Base-by-base conservation (phyloP, 2,113 vertebrate species). In the Psephotus haematonotus region DNA sequence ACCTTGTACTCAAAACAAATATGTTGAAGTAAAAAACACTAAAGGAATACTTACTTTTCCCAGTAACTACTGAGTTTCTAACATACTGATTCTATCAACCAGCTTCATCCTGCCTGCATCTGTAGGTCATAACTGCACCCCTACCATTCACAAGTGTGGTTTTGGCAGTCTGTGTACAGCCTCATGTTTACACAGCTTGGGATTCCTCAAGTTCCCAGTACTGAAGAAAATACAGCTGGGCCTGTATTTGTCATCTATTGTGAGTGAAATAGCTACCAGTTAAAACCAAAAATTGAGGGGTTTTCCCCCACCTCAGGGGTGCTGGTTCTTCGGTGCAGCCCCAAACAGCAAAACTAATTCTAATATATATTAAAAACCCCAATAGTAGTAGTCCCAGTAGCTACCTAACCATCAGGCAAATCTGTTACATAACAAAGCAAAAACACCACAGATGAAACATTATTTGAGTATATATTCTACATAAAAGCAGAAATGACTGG, bases 131-230 rank as follows among this genome's bases (percentile, higher is more conserved):
- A 31, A 27, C 24, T 44, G 16, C 20, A 13, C 17, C 3, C 1
- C 24, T 6, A 11, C 18, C 39, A 46, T 18, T 77, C 55, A 55
- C 4, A 8, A 1, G 6, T 13, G 7, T 2, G 5, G 29, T 33
- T 46, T 25, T 0, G 0, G 27, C 46, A 63, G 39, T 12, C 10
- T 1, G 2, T 25, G 7, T 33, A 39, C 9, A 71, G 20, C 5
- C 64, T 39, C 46, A 27, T 1, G 0, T 37, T 79, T 59, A 23
- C 19, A 35, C 33, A 5, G 10, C 43, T 2, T 24, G 4, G 28
- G 22, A 12, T 76, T 72, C 44, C 49, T 50, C 17, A 63, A 0
- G 14, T 29, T 71, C 63, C 31, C 23, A 62, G 10, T 28, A 13
- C 11, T 37, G 17, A 47, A 50, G 19, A 37, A 13, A 60, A 18